These are phyloP conservation scores for Rhabdomys pumilio DNA, from an alignment of 2,797 vertebrate species.

Conservation along the genomic window DNA sequence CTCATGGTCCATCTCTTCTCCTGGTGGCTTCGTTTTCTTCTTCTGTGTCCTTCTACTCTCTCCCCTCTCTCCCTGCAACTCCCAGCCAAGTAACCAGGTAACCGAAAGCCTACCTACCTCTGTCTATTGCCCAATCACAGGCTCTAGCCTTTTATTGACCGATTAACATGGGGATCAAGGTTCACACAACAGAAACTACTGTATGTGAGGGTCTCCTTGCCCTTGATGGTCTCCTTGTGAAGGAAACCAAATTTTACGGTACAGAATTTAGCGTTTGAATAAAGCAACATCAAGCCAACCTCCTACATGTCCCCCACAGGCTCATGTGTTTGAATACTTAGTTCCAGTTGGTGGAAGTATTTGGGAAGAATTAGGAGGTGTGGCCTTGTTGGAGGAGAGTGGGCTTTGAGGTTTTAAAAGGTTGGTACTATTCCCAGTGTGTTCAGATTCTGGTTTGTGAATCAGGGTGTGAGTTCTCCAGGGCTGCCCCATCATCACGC, in stretches of 20 bases:
- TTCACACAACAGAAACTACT: background rate
- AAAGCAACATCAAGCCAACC: background rate
- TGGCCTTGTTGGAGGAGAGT: background rate
- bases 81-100: background rate
- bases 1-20: background rate
- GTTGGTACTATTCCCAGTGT: background rate
- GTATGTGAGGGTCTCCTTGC: background rate
- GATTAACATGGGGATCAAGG: background rate
- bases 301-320: background rate
- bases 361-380: background rate
- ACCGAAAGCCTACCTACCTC: background rate
- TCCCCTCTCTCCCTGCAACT: background rate
- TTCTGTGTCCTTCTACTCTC: background rate
- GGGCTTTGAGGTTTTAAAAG: background rate
- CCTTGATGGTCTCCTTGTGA: background rate
- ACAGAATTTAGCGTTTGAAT: background rate
- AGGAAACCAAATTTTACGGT: background rate
- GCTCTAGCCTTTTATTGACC: background rate
- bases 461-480: too few species aligned
- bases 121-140: background rate
- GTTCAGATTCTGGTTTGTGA: background rate
- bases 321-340: background rate
- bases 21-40: background rate
- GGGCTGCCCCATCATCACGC: too few species aligned
- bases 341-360: background rate